Evolutionary conservation across 2,797 vertebrate genomes (phyloP).

Genomic region (Acrocephalus scirpaceus): DNA sequence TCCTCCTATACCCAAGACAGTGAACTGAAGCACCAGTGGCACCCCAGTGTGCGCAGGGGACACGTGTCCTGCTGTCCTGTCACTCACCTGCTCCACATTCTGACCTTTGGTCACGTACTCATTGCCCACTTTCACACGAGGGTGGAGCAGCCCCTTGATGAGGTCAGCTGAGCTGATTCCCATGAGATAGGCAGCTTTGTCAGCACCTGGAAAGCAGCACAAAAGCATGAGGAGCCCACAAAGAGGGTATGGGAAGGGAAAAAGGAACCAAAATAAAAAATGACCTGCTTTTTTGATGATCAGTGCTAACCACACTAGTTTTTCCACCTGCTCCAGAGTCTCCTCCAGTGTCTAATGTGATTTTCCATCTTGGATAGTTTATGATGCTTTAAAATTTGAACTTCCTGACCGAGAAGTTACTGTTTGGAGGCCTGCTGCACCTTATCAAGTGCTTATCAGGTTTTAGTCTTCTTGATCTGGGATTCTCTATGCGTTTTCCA

Average conservation of each 20-base stretch:
- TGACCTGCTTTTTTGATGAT: neutral
- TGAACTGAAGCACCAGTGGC: neutral
- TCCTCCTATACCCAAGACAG: neutral
- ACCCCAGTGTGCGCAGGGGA: neutral
- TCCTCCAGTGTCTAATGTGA: neutral
- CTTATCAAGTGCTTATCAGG: neutral
- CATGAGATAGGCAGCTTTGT: slow-evolving; percentile 95
- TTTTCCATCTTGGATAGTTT: neutral
- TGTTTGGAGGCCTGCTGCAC: neutral
- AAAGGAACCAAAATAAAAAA: neutral
- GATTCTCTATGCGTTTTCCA: neutral
- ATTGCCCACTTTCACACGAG: slow-evolving; percentile 92
- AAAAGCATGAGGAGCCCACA: neutral
- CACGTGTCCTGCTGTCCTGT: neutral
- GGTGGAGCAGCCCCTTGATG: slow-evolving; percentile 93
- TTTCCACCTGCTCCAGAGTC: neutral
- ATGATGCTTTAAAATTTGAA: neutral
- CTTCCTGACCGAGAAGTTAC: neutral
- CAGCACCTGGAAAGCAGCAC: slow-evolving; percentile 82
- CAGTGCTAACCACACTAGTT: neutral
- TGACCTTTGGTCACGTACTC: slow-evolving; percentile 95
- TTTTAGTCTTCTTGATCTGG: neutral
- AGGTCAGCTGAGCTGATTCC: slow-evolving; percentile 93
- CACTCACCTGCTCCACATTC: slow-evolving; percentile 91
- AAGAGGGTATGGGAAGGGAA: neutral